Conservation (phyloP, 2,888 invertebrate genomes). For the Erpobdella octoculata region DNA sequence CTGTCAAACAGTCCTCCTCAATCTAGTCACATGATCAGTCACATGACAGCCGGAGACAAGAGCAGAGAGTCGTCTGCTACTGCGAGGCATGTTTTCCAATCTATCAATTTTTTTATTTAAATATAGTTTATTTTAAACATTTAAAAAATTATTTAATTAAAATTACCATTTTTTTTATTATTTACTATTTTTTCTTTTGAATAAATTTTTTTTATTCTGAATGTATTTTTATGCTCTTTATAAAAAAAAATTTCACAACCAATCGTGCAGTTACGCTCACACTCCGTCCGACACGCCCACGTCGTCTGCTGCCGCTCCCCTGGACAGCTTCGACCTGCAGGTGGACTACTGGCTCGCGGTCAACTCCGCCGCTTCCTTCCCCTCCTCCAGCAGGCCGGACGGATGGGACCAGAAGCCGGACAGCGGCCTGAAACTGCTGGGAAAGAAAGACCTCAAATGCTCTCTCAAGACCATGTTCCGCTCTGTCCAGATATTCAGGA, state of each 20-base stretch:
- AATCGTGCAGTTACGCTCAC: no score
- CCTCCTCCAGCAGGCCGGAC: not conserved
- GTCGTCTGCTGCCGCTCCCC: not conserved
- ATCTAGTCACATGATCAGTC: constrained; percentile 27
- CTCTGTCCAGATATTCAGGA: constrained; percentile 70
- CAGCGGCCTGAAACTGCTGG: constrained; percentile 34
- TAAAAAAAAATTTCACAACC: no score
- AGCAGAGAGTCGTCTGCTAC: not conserved
- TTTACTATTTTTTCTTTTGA: not conserved
- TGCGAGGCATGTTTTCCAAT: not conserved
- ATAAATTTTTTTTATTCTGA: no score
- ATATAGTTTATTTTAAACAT: not conserved
- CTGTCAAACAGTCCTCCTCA: constrained; percentile 52
- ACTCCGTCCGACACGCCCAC: not conserved
- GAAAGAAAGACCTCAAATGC: constrained; percentile 58
- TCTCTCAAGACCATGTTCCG: constrained; percentile 83
- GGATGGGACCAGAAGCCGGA: constrained; percentile 27
- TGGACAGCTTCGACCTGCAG: constrained; percentile 65
- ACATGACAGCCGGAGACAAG: constrained; percentile 6
- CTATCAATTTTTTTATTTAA: not conserved
- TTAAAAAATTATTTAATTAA: not conserved
- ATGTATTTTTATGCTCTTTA: no score
- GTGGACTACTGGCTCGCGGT: constrained; percentile 70
- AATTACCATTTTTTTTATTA: not conserved
- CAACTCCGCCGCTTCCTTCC: not conserved